Conservation (phyloP, 2,797 vertebrate species). For the Bradypodion ventrale region DNA sequence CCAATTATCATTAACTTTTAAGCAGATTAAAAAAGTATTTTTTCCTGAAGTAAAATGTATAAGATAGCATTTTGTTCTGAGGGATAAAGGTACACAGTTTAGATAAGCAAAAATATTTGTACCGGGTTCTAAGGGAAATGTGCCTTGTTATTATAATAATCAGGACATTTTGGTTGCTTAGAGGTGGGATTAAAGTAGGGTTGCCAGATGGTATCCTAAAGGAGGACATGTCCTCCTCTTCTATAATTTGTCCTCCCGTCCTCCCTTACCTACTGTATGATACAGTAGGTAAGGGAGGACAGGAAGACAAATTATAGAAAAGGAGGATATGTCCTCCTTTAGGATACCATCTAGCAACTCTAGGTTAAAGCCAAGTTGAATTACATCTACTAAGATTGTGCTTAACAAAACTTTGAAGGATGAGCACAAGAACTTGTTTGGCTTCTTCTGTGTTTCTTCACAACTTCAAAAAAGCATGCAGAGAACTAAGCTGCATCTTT, state of each 20-base stretch:
- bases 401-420: no score
- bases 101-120: conserved; percentile 47
- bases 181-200: no score
- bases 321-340: no score
- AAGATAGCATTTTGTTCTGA: not conserved
- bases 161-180: not conserved
- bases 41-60: not conserved
- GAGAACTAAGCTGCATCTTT: no score
- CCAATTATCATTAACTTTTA: conserved; percentile 61
- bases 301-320: no score
- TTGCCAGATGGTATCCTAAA: no score
- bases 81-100: not conserved
- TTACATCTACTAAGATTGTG: not conserved
- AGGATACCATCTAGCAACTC: no score
- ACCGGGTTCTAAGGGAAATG: conserved; percentile 24
- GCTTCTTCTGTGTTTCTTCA: not conserved
- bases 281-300: no score
- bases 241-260: no score
- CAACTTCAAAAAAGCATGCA: not conserved
- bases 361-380: not conserved
- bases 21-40: not conserved
- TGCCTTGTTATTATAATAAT: conserved; percentile 23
- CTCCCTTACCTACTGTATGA: no score
- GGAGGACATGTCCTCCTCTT: no score
- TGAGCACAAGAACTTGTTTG: not conserved